These are phyloP conservation scores for Penaeus monodon DNA, from an alignment of 2,888 invertebrate species.

Conservation along the genomic window DNA sequence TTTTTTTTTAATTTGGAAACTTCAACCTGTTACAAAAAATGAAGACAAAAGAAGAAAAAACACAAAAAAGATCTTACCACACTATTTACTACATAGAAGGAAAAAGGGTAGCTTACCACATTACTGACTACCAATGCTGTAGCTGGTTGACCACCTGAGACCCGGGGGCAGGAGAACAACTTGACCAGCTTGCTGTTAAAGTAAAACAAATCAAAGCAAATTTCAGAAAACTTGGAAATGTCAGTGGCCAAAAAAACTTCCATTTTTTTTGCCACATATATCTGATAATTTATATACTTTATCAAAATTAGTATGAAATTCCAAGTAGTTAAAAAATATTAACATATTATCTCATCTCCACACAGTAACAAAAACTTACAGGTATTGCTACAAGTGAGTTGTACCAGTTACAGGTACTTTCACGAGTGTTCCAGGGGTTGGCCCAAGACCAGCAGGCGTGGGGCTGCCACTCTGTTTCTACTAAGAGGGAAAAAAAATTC, in stretches of 20 bases:
- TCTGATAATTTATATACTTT: too few relatives aligned
- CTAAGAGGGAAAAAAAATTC: too few relatives aligned
- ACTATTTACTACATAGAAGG: background rate
- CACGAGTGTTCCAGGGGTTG: slow-evolving; percentile 41
- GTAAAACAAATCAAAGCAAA: slow-evolving; percentile 20
- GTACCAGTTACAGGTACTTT: slow-evolving; percentile 36
- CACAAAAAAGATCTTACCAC: background rate
- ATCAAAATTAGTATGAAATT: too few relatives aligned
- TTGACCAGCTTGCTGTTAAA: slow-evolving; percentile 40
- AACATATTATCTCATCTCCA: too few relatives aligned
- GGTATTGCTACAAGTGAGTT: slow-evolving; percentile 40
- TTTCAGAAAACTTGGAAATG: background rate
- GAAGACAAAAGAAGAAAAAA: too few relatives aligned
- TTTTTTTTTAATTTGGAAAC: too few relatives aligned
- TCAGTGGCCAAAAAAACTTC: too few relatives aligned
- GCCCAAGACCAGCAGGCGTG: slow-evolving; percentile 19
- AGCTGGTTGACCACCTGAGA: slow-evolving; percentile 41
- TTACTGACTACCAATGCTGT: slow-evolving; percentile 57
- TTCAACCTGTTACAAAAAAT: too few relatives aligned
- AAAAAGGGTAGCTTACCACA: slow-evolving; percentile 37
- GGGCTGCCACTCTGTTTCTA: background rate
- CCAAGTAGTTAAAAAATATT: too few relatives aligned
- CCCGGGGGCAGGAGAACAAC: slow-evolving; percentile 44
- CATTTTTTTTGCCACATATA: too few relatives aligned
- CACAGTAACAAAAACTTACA: slow-evolving; percentile 5